Evolutionary conservation across 64 coral and sea anemone genomes (phyloP), one percentile per base, ranked within the genome.

Genomic region (Montipora foliosa): DNA sequence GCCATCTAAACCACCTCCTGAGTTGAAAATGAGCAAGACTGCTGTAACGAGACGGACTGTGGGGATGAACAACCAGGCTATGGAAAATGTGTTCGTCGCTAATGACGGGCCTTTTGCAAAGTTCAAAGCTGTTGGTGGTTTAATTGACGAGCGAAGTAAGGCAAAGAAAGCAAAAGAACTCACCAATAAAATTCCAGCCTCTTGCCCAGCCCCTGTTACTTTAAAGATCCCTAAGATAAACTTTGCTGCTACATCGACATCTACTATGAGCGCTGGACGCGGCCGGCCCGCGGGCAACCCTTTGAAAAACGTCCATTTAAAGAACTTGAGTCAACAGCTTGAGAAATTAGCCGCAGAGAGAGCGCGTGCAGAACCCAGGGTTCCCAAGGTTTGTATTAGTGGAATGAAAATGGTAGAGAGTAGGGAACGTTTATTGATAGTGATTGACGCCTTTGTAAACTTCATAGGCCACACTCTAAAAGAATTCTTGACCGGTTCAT

Each of bases 191-290:
- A 79, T 83, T 76, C 69, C 87, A 24, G 67, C 84, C 12, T 79
- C 80, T 0, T 82, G 61, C 13, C 61, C 61, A 0, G 0, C 89
- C 88, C 55, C 91, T 67, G 75, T 91, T 17, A 85, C 89, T 6
- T 76, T 99, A 75, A 96, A 93, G 69, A 96, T 99, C 29, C 98
- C 98, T 44, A 99, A 99, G 89, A 99, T 99, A 48, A 99, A 99
- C 70, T 99, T 99, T 92, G 98, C 98, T 19, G 98, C 98, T 14
- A 99, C 98, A 17, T 99, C 98, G 3, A 99, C 98, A 20, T 99
- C 98, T 1, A 94, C 91, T 44, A 96, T 99, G 90, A 94, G 96
- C 59, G 89, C 94, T n/a, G 95, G 92, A 22, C 90, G 91, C 6
- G 79, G 78, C 10, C 88, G 92, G 46, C 92, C 95, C 9, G 83